Conservation (phyloP, 2,797 vertebrate genomes). For the Peromyscus eremicus region DNA sequence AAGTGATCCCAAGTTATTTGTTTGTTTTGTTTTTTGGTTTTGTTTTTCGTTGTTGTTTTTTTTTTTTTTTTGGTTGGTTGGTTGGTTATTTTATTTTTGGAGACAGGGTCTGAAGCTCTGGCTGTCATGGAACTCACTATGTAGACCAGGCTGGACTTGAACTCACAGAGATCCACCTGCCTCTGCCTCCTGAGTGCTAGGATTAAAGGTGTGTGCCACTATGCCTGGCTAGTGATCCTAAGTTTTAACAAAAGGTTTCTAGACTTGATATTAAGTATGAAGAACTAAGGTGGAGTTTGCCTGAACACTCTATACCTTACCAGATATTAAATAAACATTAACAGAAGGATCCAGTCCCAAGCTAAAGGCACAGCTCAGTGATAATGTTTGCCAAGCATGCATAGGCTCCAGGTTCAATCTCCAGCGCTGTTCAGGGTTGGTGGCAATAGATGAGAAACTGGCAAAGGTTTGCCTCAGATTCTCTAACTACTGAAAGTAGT, state of each 20-base stretch:
- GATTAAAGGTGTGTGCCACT: neutral
- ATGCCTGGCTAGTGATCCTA: neutral
- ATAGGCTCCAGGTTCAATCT: neutral
- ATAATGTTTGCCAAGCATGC: neutral
- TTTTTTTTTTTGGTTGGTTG: neutral
- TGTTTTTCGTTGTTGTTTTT: neutral
- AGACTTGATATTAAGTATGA: neutral
- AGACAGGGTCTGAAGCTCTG: neutral
- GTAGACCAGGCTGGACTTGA: neutral
- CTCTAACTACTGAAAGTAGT: neutral
- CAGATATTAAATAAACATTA: neutral
- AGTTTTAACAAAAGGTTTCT: neutral
- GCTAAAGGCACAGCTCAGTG: neutral
- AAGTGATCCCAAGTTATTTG: neutral
- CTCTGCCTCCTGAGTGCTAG: neutral
- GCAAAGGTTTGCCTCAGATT: neutral
- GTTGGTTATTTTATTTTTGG: neutral
- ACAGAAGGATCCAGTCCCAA: neutral
- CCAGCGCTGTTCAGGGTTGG: neutral
- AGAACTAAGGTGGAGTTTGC: neutral
- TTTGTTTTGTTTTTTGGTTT: neutral
- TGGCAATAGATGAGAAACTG: neutral
- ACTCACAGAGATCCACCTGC: neutral
- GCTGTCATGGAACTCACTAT: neutral
- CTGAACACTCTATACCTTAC: neutral